Percentiles rank a stretch among this genome's conserved stretches.
These are phyloP conservation scores for Pteronura brasiliensis DNA, from an alignment of 2,113 vertebrate species.

Conservation along the genomic window DNA sequence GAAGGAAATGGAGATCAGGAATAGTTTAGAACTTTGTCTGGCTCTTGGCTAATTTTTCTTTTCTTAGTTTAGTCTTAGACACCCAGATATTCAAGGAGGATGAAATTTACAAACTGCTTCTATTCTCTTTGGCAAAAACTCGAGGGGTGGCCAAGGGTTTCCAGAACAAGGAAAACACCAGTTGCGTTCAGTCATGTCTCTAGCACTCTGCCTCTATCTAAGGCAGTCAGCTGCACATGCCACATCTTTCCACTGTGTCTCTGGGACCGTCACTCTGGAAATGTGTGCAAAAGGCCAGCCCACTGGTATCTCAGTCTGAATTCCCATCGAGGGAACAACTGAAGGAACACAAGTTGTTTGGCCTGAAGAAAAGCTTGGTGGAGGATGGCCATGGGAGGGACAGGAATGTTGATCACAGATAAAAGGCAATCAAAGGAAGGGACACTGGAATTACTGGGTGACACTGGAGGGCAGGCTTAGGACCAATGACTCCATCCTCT, in stretches of 20 bases:
- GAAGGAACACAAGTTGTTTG: background rate
- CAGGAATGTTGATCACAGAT: background rate
- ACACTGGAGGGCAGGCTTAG: background rate
- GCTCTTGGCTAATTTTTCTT: background rate
- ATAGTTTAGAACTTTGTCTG: background rate
- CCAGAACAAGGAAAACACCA: background rate
- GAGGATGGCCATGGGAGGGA: background rate
- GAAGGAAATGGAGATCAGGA: background rate
- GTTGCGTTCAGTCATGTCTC: background rate
- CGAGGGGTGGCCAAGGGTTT: background rate
- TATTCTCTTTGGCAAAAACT: background rate
- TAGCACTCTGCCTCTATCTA: background rate
- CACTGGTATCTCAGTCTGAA: background rate
- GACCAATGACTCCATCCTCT: background rate
- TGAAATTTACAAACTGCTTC: background rate
- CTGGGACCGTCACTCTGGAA: slow-evolving; percentile 1
- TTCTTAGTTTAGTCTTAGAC: slow-evolving; percentile 10
- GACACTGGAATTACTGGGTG: background rate
- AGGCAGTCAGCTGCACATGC: background rate
- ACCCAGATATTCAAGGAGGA: background rate
- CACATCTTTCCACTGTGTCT: background rate
- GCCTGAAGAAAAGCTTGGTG: slow-evolving; percentile 1
- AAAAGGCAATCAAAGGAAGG: background rate
- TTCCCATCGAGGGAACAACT: background rate
- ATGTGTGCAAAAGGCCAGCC: background rate